Evolutionary conservation across 2,113 vertebrate genomes (phyloP).

Genomic region (Leptobrachium ailaonicum): DNA sequence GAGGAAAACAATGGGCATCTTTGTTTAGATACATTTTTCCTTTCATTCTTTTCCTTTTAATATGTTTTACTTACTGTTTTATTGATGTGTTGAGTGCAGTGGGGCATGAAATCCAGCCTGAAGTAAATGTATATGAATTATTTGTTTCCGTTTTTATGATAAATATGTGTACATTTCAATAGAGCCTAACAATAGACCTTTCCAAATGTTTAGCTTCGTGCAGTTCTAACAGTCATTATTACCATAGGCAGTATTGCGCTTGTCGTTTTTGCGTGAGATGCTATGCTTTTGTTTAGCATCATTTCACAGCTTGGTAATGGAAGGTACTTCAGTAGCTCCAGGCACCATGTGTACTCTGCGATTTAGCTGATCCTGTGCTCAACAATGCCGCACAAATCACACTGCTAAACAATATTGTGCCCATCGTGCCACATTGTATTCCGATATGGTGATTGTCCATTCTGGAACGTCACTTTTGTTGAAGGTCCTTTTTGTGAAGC

Average conservation of each 20-base stretch:
- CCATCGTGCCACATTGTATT: too few relatives aligned
- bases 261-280: neutral
- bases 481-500: too few relatives aligned
- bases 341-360: neutral
- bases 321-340: neutral
- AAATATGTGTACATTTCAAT: neutral
- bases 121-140: too few relatives aligned
- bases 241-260: neutral
- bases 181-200: neutral
- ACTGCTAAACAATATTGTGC: neutral
- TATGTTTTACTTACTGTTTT: too few relatives aligned
- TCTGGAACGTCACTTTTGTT: too few relatives aligned
- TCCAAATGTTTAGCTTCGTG: neutral
- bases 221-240: neutral
- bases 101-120: too few relatives aligned
- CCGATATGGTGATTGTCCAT: too few relatives aligned
- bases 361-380: neutral
- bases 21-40: too few relatives aligned
- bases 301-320: neutral
- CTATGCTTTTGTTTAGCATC: neutral
- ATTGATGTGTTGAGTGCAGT: too few relatives aligned
- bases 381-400: slow-evolving; percentile 1
- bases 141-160: neutral
- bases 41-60: too few relatives aligned
- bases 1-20: too few relatives aligned